Evolutionary conservation across 2,113 vertebrate genomes (phyloP).

Genomic region (Propithecus coquereli): DNA sequence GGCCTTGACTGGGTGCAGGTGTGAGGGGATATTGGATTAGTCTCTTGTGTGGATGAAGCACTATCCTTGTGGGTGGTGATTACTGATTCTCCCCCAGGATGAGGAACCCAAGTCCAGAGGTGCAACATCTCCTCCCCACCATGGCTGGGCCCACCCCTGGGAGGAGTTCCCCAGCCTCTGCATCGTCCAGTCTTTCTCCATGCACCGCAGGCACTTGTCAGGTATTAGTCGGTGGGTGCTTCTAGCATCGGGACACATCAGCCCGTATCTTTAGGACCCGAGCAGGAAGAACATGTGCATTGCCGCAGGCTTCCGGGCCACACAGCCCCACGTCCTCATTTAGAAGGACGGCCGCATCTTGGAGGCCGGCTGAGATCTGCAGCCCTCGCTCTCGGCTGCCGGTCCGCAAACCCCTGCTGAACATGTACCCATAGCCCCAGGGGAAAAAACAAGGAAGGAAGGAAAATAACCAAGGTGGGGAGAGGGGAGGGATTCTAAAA

Average conservation of each 20-base stretch:
- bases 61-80: neutral
- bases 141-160: neutral
- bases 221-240: neutral
- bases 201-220: neutral
- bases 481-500: constrained; percentile 75
- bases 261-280: neutral
- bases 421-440: constrained; percentile 44
- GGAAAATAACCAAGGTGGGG: constrained; percentile 36
- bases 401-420: constrained; percentile 13
- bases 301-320: neutral
- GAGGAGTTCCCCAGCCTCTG: neutral
- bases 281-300: neutral
- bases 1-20: neutral
- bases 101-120: neutral
- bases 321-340: neutral
- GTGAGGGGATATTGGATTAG: neutral
- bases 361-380: neutral
- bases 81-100: neutral
- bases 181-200: too few relatives aligned
- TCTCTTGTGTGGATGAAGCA: fast-evolving
- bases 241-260: neutral
- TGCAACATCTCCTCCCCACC: neutral
- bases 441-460: constrained; percentile 48
- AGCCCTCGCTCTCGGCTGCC: neutral
- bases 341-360: neutral